Percentiles rank a stretch among this genome's conserved stretches.
Conservation (phyloP, 2,113 vertebrate genomes). For the Melierax canorus region DNA sequence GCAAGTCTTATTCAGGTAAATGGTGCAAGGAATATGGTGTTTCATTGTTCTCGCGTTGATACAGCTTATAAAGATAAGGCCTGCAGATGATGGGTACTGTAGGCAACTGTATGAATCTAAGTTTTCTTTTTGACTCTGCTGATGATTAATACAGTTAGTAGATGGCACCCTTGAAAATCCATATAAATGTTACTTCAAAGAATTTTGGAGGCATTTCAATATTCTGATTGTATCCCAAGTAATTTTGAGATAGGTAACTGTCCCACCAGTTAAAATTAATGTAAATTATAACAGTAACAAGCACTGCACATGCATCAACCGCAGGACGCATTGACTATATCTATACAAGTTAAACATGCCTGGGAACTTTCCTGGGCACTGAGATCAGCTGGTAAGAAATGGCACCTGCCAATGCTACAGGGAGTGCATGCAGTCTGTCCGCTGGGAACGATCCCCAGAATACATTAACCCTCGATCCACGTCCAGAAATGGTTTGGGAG, state of each 20-base stretch:
- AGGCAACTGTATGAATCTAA: not conserved
- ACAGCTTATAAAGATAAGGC: not conserved
- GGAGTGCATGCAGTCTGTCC: not conserved
- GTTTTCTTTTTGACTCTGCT: not conserved
- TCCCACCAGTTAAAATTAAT: not conserved
- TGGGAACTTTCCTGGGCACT: not conserved
- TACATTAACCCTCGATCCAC: not conserved
- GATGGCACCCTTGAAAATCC: not conserved
- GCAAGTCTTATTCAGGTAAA: slow-evolving; percentile 24
- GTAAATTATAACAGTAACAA: not conserved
- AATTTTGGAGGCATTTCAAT: not conserved
- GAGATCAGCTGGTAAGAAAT: not conserved
- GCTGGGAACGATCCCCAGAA: rapidly evolving
- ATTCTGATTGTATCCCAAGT: not conserved
- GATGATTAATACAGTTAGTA: not conserved
- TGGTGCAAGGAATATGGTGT: not conserved
- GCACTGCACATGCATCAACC: not conserved
- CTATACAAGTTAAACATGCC: not conserved
- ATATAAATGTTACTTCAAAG: not conserved
- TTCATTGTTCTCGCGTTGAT: not conserved
- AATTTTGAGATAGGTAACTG: not conserved
- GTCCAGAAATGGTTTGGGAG: not conserved
- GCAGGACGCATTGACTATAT: not conserved
- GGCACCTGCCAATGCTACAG: not conserved
- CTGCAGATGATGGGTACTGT: not conserved